These are phyloP conservation scores for Enoplosus armatus DNA, from an alignment of 2,797 vertebrate genomes.

Conservation along the genomic window DNA sequence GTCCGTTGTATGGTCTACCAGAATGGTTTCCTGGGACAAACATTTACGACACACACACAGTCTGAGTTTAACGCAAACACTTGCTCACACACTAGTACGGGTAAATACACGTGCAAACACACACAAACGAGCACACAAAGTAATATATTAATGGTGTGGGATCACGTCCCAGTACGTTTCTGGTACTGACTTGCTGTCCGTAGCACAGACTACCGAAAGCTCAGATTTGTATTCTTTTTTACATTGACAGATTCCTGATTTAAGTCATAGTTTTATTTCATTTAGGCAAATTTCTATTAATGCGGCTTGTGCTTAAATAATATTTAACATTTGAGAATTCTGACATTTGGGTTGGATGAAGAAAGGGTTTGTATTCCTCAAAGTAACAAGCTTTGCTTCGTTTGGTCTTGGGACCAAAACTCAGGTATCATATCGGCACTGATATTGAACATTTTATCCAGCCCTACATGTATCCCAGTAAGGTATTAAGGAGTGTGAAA, in stretches of 20 bases:
- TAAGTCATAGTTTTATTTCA: background rate
- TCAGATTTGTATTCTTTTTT: background rate
- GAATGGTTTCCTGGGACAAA: constrained; percentile 15
- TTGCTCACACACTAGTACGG: background rate
- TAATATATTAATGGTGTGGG: background rate
- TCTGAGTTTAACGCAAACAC: background rate
- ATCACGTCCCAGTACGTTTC: background rate
- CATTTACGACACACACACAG: constrained; percentile 16
- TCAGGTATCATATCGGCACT: background rate
- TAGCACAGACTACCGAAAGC: background rate
- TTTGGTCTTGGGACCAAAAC: background rate
- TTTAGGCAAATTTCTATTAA: background rate
- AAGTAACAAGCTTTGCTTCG: no score
- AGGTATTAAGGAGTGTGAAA: background rate
- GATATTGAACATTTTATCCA: background rate
- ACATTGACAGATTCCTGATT: background rate
- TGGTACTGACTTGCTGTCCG: background rate
- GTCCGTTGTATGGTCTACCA: background rate
- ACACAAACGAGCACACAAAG: background rate
- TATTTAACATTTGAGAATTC: background rate
- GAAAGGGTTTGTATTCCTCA: background rate
- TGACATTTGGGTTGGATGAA: background rate
- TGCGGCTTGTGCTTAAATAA: background rate
- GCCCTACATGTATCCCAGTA: background rate
- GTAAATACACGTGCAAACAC: background rate